phyloP scores from a whole-genome alignment of 2,888 invertebrate genomes.

The Tetrapedia diversipes region DNA sequence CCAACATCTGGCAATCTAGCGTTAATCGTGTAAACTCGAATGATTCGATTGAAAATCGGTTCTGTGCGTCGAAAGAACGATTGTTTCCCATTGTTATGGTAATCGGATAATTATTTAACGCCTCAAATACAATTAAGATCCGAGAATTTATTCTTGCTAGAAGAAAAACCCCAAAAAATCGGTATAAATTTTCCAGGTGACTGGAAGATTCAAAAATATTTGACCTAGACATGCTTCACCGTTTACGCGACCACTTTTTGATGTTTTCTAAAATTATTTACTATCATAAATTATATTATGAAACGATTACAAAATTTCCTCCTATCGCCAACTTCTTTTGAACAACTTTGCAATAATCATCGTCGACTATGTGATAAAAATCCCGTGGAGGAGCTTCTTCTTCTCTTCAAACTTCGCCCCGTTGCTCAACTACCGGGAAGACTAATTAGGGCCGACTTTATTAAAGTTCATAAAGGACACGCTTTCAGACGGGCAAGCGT shows the following conservation, averaged over 20 bases:
- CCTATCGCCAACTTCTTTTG: too few relatives aligned
- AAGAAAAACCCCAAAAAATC: too few relatives aligned
- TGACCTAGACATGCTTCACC: neutral
- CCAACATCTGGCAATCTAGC: too few relatives aligned
- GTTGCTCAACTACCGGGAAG: neutral
- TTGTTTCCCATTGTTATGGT: constrained; percentile 2
- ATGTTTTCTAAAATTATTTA: too few relatives aligned
- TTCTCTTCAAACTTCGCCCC: neutral
- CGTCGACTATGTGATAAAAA: neutral
- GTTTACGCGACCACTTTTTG: neutral
- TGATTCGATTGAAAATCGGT: constrained; percentile 2
- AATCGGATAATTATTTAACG: neutral
- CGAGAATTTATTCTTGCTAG: too few relatives aligned
- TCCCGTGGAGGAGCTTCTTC: neutral
- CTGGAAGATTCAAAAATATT: neutral
- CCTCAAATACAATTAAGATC: neutral
- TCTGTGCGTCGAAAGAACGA: constrained; percentile 26
- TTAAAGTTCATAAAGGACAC: neutral
- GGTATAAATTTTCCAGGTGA: neutral
- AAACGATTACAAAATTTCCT: too few relatives aligned
- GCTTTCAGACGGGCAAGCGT: neutral
- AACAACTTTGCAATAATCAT: neutral
- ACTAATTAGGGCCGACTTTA: constrained; percentile 7
- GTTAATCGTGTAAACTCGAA: too few relatives aligned
- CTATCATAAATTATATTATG: too few relatives aligned